Conservation (phyloP, 2,888 invertebrate species). For the Hymenopus coronatus region DNA sequence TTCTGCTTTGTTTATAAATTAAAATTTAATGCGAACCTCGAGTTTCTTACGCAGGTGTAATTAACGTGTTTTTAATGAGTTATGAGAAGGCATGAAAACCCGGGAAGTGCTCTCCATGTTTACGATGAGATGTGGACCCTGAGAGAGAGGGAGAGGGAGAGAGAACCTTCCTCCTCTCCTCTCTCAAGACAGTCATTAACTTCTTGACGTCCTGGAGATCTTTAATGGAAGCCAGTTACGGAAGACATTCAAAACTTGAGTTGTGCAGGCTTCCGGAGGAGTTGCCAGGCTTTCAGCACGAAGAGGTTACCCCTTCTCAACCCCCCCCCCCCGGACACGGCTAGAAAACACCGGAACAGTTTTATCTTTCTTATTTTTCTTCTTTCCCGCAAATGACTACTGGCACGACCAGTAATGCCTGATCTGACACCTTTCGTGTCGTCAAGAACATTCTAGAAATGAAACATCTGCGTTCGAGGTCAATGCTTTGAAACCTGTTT, state of each 20-base stretch:
- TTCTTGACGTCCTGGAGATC: constrained; percentile 13
- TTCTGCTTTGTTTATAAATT: no score
- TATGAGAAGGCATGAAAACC: no score
- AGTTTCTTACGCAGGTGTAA: no score
- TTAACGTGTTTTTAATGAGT: no score
- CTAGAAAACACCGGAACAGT: neutral
- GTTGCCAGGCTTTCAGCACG: neutral
- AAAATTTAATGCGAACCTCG: no score
- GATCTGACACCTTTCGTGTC: no score
- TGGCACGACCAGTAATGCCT: neutral
- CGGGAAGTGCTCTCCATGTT: no score
- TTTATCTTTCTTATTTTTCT: neutral
- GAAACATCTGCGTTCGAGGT: no score
- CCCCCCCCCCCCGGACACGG: neutral
- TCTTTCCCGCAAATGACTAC: neutral
- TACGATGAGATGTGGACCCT: no score
- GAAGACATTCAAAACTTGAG: constrained; percentile 23
- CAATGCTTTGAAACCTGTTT: no score
- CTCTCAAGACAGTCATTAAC: constrained; percentile 8
- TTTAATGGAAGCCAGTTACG: constrained; percentile 25
- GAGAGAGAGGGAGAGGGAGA: no score
- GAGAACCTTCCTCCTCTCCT: neutral
- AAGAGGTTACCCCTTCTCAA: neutral
- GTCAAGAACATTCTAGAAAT: no score
- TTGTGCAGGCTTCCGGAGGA: neutral